These are phyloP conservation scores for Cheiracanthium punctorium DNA, from an alignment of 2,888 invertebrate species.

Conservation along the genomic window DNA sequence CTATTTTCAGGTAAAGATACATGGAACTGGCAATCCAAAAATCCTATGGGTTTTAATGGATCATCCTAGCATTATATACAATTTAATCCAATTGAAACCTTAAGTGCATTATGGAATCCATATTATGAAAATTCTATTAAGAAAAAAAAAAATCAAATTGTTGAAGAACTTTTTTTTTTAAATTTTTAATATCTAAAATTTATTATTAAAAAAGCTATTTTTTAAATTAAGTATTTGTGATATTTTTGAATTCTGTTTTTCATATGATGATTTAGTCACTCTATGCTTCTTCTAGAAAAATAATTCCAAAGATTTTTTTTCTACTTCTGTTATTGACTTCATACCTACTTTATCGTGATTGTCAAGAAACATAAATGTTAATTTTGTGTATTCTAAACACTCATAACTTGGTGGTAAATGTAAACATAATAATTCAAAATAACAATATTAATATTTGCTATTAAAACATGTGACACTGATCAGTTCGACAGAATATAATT, in stretches of 20 bases:
- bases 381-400: no score
- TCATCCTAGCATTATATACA: background rate
- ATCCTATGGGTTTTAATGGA: constrained; percentile 82
- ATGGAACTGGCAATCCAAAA: constrained; percentile 90
- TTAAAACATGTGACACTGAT: no score
- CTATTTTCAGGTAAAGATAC: constrained; percentile 81
- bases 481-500: no score
- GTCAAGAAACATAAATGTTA: no score
- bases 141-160: background rate
- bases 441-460: no score
- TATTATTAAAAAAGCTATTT: background rate
- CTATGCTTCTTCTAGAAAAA: no score
- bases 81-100: background rate
- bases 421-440: no score
- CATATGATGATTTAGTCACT: no score
- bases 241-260: background rate
- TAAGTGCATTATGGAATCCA: background rate
- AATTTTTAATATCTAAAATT: background rate
- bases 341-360: no score
- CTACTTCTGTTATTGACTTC: no score
- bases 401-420: no score
- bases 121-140: background rate
- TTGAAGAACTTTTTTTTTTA: background rate
- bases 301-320: no score
- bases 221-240: background rate